Evolutionary conservation across 2,113 vertebrate species (phyloP).

Genomic region (Helogale parvula): DNA sequence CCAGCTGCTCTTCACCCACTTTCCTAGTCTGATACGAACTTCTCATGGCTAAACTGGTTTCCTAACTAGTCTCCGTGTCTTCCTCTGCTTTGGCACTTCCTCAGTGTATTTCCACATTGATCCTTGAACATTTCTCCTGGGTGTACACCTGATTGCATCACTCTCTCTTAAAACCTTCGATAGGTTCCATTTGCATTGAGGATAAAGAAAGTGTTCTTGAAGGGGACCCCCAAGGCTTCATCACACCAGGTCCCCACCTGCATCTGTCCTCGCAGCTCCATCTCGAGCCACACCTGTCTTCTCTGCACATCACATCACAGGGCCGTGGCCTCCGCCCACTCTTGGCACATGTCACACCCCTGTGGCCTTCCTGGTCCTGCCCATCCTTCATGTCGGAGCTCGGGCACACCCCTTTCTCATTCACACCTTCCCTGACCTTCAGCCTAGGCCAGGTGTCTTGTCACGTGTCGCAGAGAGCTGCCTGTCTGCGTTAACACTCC

Average conservation of each 20-base stretch:
- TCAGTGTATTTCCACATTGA: accelerated
- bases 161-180: background rate
- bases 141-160: background rate
- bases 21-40: too few species aligned
- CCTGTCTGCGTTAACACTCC: background rate
- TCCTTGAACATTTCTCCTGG: background rate
- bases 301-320: background rate
- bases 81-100: background rate
- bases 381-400: background rate
- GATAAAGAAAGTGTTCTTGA: background rate
- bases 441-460: background rate
- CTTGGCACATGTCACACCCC: background rate
- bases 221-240: background rate
- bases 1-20: background rate
- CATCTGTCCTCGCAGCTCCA: background rate
- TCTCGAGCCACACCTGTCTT: background rate
- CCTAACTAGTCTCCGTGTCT: background rate
- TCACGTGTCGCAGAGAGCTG: background rate
- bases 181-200: background rate
- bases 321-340: background rate
- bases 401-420: background rate
- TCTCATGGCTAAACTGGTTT: background rate
- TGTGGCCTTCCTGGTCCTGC: background rate
- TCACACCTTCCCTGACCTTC: background rate
- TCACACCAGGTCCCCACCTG: accelerated